A percentile compares a stretch with the other conserved stretches of the same genome.
These are phyloP conservation scores for Bradysia coprophila DNA, from an alignment of 1,140 invertebrate genomes.

Conservation along the genomic window DNA sequence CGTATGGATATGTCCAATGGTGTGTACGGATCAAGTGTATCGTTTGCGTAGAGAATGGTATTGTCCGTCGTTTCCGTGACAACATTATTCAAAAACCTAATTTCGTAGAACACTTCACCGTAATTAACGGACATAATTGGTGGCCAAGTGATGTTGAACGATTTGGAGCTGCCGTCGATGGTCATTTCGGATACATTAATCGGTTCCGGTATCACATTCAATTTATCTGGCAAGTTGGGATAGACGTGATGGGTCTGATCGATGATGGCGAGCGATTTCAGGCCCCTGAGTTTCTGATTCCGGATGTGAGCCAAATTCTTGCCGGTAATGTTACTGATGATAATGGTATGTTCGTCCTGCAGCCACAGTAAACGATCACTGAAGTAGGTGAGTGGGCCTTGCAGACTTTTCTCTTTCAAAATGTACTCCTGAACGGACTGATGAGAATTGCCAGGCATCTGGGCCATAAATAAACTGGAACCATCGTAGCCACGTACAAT, in stretches of 20 bases:
- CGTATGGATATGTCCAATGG: conserved; percentile 48
- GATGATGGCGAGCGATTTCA: conserved; percentile 50
- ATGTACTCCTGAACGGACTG: conserved; percentile 6
- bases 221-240: conserved; percentile 26
- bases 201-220: conserved; percentile 45
- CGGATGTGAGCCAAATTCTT: conserved; percentile 55
- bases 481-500: conserved; percentile 54
- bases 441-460: conserved; percentile 32
- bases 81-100: conserved; percentile 15
- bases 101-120: conserved; percentile 65
- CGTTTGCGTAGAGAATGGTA: conserved; percentile 24
- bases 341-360: conserved; percentile 49
- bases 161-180: conserved; percentile 48
- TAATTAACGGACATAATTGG: conserved; percentile 53
- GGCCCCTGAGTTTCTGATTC: conserved; percentile 34
- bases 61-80: conserved; percentile 15
- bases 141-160: conserved; percentile 65
- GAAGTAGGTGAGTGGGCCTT: conserved; percentile 55
- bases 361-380: conserved; percentile 64
- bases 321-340: conserved; percentile 58
- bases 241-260: conserved; percentile 44
- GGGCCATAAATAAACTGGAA: conserved; percentile 47
- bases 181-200: conserved; percentile 39
- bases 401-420: conserved; percentile 29
- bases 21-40: conserved; percentile 42